Conservation (phyloP, 2,797 vertebrate genomes). For the Orientallactaga sibirica region DNA sequence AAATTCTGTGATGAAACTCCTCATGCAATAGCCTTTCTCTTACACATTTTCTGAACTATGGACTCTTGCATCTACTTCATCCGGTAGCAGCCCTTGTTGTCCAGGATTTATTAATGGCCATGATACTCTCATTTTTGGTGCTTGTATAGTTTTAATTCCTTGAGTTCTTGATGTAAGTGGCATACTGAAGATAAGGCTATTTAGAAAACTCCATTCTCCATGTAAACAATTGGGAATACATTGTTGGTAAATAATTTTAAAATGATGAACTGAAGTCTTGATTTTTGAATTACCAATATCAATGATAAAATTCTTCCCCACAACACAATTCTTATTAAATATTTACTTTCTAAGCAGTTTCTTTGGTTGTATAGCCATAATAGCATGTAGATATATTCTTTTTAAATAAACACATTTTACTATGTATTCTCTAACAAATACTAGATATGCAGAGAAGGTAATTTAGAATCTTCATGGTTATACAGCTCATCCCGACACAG, state of each 20-base stretch:
- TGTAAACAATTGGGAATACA: background rate
- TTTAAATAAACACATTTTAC: slow-evolving; percentile 8
- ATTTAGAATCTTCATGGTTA: background rate
- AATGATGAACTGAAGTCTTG: slow-evolving; percentile 7
- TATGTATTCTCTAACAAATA: slow-evolving; percentile 24
- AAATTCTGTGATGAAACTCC: background rate
- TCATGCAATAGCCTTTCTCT: background rate
- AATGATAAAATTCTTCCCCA: background rate
- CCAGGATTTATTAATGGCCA: background rate
- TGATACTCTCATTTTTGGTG: background rate
- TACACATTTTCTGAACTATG: background rate
- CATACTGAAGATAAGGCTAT: background rate
- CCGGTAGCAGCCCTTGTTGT: background rate
- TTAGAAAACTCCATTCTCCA: background rate
- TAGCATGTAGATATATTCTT: background rate
- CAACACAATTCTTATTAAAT: background rate
- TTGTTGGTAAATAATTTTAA: slow-evolving; percentile 20
- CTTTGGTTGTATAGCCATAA: slow-evolving; percentile 43
- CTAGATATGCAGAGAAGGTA: background rate
- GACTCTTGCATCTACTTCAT: background rate
- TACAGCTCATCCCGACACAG: background rate
- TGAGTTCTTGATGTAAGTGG: background rate
- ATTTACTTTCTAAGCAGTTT: slow-evolving; percentile 24
- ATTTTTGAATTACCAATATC: slow-evolving; percentile 52
- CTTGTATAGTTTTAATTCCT: background rate